Evolutionary conservation across 2,888 invertebrate species (phyloP).

Genomic region (Platypus cylindrus): DNA sequence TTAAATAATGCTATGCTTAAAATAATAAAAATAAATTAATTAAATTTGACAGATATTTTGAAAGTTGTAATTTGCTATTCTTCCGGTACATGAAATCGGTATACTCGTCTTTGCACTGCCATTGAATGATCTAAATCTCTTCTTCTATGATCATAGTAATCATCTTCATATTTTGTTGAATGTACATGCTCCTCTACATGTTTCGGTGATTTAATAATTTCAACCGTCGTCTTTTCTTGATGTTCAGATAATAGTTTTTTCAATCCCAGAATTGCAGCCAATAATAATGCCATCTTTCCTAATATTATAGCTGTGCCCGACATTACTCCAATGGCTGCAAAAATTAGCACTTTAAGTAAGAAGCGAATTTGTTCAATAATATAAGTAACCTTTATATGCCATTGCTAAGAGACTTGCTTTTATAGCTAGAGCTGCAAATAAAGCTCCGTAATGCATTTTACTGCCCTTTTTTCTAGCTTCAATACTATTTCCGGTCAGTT

Average conservation of each 20-base stretch:
- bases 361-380: neutral
- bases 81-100: constrained; percentile 12
- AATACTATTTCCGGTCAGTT: constrained; percentile 7
- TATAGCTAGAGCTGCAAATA: constrained; percentile 54
- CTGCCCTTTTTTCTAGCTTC: constrained; percentile 37
- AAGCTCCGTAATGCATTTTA: constrained; percentile 36
- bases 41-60: neutral
- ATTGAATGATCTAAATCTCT: constrained; percentile 7
- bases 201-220: constrained; percentile 77
- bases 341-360: neutral
- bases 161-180: constrained; percentile 35
- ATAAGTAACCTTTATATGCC: constrained; percentile 46
- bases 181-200: constrained; percentile 66
- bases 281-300: constrained; percentile 70
- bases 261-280: constrained; percentile 66
- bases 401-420: constrained; percentile 61
- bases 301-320: constrained; percentile 72
- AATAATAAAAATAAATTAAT: neutral
- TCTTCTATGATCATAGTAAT: constrained; percentile 14
- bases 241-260: constrained; percentile 62
- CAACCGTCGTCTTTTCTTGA: constrained; percentile 69
- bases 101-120: constrained; percentile 10
- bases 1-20: neutral
- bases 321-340: constrained; percentile 47
- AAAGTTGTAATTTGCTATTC: constrained; percentile 2